These are phyloP conservation scores for Heliopora coerulea DNA, from an alignment of 92 coral and sea anemone species.

Conservation along the genomic window DNA sequence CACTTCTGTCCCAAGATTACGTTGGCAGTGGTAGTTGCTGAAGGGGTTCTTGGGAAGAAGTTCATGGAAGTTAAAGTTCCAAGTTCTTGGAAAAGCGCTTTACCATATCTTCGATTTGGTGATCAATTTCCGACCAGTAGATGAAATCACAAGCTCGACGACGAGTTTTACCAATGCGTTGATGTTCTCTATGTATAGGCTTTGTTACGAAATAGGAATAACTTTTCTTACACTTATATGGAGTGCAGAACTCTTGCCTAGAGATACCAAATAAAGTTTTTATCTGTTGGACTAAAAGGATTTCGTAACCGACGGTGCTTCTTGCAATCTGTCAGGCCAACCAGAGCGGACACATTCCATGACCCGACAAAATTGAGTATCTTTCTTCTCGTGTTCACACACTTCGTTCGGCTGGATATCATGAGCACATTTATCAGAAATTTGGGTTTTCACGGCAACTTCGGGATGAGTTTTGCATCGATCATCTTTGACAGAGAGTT, in stretches of 20 bases:
- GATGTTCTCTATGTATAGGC: neutral
- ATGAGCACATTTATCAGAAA: conserved; percentile 20
- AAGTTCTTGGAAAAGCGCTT: conserved; percentile 14
- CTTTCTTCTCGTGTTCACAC: conserved; percentile 23
- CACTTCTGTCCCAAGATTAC: conserved; percentile 16
- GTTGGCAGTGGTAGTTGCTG: conserved; percentile 13
- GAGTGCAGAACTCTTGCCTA: too few species aligned
- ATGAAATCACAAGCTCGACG: too few species aligned
- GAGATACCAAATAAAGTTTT: conserved; percentile 5
- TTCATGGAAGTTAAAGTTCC: neutral
- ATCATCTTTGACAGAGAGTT: conserved; percentile 7
- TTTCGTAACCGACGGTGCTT: neutral
- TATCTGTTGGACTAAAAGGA: conserved; percentile 37
- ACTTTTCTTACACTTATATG: neutral
- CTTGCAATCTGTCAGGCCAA: conserved; percentile 24
- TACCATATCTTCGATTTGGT: neutral
- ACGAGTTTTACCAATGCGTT: too few species aligned
- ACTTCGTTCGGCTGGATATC: conserved; percentile 27
- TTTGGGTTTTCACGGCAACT: conserved; percentile 31
- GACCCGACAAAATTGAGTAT: conserved; percentile 15
- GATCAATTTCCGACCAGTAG: neutral
- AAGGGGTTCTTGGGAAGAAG: conserved; percentile 24
- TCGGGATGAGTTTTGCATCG: conserved; percentile 28
- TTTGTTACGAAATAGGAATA: neutral
- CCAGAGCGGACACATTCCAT: conserved; percentile 10